These are phyloP conservation scores for Hartigia nigra DNA, from an alignment of 2,888 invertebrate genomes.

Conservation along the genomic window DNA sequence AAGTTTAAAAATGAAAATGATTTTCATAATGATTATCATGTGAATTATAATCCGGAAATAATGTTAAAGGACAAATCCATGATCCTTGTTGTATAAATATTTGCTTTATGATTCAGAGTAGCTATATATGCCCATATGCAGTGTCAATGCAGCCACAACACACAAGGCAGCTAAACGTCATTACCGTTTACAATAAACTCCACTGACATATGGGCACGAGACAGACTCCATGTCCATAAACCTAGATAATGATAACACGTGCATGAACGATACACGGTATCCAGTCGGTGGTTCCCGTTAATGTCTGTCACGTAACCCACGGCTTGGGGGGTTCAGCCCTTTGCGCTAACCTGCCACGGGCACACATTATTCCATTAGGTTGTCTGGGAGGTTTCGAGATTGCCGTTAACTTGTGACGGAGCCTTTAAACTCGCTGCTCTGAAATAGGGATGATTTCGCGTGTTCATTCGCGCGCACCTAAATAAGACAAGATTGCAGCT, in stretches of 20 bases:
- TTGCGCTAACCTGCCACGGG: constrained; percentile 37
- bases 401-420: neutral
- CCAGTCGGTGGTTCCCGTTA: constrained; percentile 30
- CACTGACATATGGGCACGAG: constrained; percentile 10
- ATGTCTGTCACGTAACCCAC: constrained; percentile 39
- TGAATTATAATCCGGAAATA: no score
- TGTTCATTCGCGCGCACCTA: no score
- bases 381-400: constrained; percentile 32
- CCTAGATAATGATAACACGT: constrained; percentile 42
- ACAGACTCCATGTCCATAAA: constrained; percentile 29
- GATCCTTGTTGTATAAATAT: neutral
- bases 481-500: no score
- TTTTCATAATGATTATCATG: no score
- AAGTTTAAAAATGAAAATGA: neutral
- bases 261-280: constrained; percentile 32
- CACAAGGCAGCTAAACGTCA: constrained; percentile 22
- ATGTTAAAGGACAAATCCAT: no score
- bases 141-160: neutral
- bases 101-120: neutral
- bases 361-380: constrained; percentile 47
- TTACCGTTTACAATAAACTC: constrained; percentile 23
- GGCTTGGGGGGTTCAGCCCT: constrained; percentile 32
- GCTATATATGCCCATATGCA: neutral
- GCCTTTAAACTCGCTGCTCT: neutral
- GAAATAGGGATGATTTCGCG: neutral